Evolutionary conservation across 92 coral and sea anemone species (phyloP).

Genomic region (Heteractis magnifica): DNA sequence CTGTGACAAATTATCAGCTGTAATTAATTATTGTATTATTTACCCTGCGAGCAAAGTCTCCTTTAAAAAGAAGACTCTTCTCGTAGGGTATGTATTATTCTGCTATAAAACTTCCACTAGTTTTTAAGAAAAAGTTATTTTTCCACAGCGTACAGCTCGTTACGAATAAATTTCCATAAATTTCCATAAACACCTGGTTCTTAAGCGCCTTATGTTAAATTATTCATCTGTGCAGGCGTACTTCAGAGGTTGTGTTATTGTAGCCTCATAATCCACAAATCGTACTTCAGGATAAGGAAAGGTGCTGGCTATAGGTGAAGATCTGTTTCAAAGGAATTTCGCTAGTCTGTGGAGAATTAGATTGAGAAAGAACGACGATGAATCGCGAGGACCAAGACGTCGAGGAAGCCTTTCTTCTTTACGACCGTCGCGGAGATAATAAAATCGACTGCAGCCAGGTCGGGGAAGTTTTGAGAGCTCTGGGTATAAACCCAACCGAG

Average conservation of each 20-base stretch:
- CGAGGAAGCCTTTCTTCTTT: constrained; percentile 78
- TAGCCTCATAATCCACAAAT: background rate
- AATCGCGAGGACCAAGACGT: constrained; percentile 45
- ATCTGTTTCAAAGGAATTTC: background rate
- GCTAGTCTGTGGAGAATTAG: background rate
- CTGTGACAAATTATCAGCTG: too few relatives aligned
- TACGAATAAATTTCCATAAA: background rate
- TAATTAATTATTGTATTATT: too few relatives aligned
- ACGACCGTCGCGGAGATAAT: constrained; percentile 88
- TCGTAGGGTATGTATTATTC: too few relatives aligned
- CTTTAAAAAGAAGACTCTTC: too few relatives aligned
- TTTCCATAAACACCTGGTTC: constrained; percentile 28
- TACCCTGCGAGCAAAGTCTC: too few relatives aligned
- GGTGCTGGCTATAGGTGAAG: too few relatives aligned
- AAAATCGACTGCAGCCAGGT: constrained; percentile 78
- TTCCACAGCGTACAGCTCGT: too few relatives aligned
- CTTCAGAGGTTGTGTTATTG: background rate
- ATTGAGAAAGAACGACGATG: background rate
- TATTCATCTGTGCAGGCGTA: background rate
- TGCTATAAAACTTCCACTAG: too few relatives aligned
- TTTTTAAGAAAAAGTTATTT: too few relatives aligned
- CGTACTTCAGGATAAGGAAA: background rate
- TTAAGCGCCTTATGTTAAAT: background rate
- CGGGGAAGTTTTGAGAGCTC: constrained; percentile 97
- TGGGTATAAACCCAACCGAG: constrained; percentile 94